phyloP scores from a whole-genome alignment of 2,888 invertebrate genomes.

The Andrena bucephala region DNA sequence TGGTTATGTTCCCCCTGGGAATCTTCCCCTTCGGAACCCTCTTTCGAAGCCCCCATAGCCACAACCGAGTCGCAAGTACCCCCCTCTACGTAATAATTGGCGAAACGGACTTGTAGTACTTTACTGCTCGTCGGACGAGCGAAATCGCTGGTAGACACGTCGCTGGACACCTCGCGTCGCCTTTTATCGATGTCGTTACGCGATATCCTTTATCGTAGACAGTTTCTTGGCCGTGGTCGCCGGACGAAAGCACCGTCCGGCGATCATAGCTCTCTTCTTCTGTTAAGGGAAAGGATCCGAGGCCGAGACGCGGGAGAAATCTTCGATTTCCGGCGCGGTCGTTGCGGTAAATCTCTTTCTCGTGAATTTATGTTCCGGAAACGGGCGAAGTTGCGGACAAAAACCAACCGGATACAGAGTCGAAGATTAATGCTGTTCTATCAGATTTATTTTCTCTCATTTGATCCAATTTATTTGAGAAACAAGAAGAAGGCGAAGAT shows the following conservation, averaged over 20 bases:
- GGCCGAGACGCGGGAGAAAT: conserved; percentile 20
- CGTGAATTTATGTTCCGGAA: conserved; percentile 54
- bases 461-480: conserved; percentile 8
- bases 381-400: conserved; percentile 24
- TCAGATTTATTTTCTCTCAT: conserved; percentile 32
- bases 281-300: conserved; percentile 23
- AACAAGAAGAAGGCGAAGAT: not conserved
- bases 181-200: conserved; percentile 43
- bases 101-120: not conserved
- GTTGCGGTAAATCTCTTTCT: conserved; percentile 41
- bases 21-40: too few species aligned
- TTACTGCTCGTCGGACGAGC: conserved; percentile 10
- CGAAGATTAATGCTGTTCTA: conserved; percentile 31
- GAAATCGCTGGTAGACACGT: conserved; percentile 24
- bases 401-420: conserved; percentile 11
- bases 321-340: conserved; percentile 37
- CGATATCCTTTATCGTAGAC: conserved; percentile 46
- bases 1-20: too few species aligned
- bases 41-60: not conserved
- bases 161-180: conserved; percentile 20
- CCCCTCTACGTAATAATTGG: not conserved
- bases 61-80: not conserved
- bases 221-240: conserved; percentile 31
- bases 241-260: conserved; percentile 42
- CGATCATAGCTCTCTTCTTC: conserved; percentile 36